Evolutionary conservation across 2,888 invertebrate species (phyloP), one percentile per base, ranked within the genome.

Genomic region (Eustalomyia histrio): DNA sequence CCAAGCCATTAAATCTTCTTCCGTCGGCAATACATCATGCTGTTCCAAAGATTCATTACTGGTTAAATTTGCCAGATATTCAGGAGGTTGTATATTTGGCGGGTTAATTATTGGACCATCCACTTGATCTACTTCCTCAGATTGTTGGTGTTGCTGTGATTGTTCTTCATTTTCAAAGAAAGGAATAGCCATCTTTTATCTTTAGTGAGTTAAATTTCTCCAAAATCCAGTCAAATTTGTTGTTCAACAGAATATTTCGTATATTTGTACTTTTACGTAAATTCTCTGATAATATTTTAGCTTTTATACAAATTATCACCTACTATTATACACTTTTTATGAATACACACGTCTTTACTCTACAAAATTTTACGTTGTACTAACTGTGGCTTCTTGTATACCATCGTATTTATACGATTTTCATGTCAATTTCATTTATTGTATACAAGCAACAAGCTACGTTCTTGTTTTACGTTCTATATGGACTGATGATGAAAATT

Each of bases 181-280:
- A 24, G 89, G 90, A 80, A 89, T 88, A 17, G 89, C 89, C 89
- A 89, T 89, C 65, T 80, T n/a, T 84, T 29, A 29, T 4, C 7
- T 29, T 7, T 3, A 6, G 3, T 29, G 58, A 73, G 67, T 17
- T 2, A 57, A 29, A 50, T 61, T 71, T 69, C 29, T 72, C 9
- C 6, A 39, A 63, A 50, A 43, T 65, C 12, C 43, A 61, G 50
- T 52, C 18, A 21, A 39, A 12, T 43, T 47, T 47, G 0, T 14
- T 47, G n/a, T 47, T 1, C 43, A 1, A 58, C 52, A 63, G 63
- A 75, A 29, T 47, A 24, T 72, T 18, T 16, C 53, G 76, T 75
- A 43, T 75, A 61, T 47, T 81, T 81, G 67, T 72, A 75, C 71
- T 81, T 69, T 76, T 58, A 69, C 76, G 80, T 76, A 69, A 80